phyloP scores from a whole-genome alignment of 2,888 invertebrate genomes.

The Drosophila nigricruria region DNA sequence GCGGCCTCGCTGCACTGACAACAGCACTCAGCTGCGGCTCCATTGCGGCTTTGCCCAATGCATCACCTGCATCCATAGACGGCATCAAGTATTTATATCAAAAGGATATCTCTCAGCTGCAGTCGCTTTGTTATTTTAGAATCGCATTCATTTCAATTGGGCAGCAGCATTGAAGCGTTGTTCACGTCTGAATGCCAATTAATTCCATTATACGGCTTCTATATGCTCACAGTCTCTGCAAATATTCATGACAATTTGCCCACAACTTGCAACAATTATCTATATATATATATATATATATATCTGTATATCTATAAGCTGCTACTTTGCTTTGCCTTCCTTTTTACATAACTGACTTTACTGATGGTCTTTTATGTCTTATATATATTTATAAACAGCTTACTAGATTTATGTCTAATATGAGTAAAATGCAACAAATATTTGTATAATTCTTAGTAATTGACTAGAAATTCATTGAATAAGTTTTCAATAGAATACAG shows the following conservation, averaged over 20 bases:
- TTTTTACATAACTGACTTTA: no score
- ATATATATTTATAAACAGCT: not conserved
- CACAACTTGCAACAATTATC: not conserved
- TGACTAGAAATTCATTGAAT: not conserved
- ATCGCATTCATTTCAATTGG: slow-evolving; percentile 4
- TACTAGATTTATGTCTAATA: not conserved
- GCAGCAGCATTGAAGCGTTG: not conserved
- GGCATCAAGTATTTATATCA: not conserved
- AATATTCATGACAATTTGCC: not conserved
- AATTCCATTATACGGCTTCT: not conserved
- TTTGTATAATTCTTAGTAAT: not conserved
- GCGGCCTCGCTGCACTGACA: slow-evolving; percentile 14
- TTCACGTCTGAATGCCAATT: not conserved
- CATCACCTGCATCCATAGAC: not conserved
- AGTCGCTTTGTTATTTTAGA: slow-evolving; percentile 1
- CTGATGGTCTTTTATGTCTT: no score
- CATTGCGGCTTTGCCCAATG: not conserved
- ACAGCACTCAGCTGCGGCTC: slow-evolving; percentile 18
- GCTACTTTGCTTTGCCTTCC: no score
- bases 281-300: no score
- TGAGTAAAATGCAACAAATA: not conserved
- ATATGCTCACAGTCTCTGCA: not conserved
- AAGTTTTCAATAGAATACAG: not conserved
- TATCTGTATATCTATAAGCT: no score
- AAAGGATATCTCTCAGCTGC: not conserved